Conservation (phyloP, 2,888 invertebrate genomes). For the Amiota minor region DNA sequence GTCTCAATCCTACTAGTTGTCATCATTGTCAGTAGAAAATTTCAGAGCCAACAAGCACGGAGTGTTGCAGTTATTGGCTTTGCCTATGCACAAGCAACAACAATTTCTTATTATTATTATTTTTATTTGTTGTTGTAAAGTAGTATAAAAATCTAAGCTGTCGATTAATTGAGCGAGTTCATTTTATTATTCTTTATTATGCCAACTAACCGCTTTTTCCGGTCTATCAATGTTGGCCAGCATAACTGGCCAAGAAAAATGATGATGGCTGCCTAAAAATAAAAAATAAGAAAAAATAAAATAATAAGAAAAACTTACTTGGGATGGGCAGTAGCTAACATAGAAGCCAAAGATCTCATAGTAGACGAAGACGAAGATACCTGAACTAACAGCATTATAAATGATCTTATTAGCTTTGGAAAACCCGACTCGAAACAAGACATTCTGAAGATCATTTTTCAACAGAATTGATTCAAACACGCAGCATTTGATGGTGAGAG, state of each 20-base stretch:
- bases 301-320: conserved; percentile 1
- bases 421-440: conserved; percentile 55
- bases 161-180: conserved; percentile 61
- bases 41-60: conserved; percentile 8
- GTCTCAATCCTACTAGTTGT: neutral
- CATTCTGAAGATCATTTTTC: conserved; percentile 65
- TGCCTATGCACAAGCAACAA: neutral
- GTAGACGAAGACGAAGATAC: conserved; percentile 28
- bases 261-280: conserved; percentile 47
- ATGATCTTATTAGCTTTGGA: conserved; percentile 68
- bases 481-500: conserved; percentile 13
- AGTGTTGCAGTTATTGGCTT: neutral
- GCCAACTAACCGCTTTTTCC: conserved; percentile 42
- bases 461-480: conserved; percentile 41
- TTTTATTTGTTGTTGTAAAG: conserved; percentile 7
- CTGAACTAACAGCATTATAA: conserved; percentile 65
- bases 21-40: neutral
- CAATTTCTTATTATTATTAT: neutral
- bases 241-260: conserved; percentile 42
- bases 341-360: neutral
- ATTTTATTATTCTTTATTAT: conserved; percentile 60
- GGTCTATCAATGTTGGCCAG: conserved; percentile 14
- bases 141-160: conserved; percentile 46
- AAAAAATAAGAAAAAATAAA: conserved; percentile 16
- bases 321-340: neutral